Percentiles rank a stretch among this genome's conserved stretches.
These are phyloP conservation scores for Callithrix jacchus DNA, from an alignment of 2,113 vertebrate species.

Conservation along the genomic window DNA sequence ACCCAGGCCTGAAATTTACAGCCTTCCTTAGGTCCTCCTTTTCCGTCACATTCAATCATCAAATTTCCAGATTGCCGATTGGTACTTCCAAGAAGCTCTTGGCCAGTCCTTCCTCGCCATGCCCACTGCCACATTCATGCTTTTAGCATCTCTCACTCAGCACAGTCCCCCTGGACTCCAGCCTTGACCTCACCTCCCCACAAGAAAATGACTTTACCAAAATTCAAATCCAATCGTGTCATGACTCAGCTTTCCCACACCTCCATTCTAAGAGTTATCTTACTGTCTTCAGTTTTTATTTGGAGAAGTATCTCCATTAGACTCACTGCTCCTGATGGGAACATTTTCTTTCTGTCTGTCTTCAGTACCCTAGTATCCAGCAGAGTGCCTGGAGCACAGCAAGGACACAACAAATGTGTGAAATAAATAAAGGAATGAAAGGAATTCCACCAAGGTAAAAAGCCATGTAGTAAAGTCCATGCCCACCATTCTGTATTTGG, in stretches of 20 bases:
- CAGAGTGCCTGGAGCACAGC: neutral
- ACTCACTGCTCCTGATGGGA: neutral
- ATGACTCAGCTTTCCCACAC: neutral
- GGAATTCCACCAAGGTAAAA: neutral
- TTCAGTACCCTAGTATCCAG: neutral
- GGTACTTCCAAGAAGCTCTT: neutral
- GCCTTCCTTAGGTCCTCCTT: neutral
- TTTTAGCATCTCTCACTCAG: neutral
- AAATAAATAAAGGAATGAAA: neutral
- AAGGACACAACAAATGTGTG: neutral
- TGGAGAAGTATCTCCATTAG: neutral
- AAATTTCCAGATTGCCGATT: neutral
- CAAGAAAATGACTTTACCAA: neutral
- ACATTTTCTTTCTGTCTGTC: neutral
- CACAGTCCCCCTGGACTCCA: neutral
- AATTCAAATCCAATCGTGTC: neutral
- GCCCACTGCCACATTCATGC: neutral
- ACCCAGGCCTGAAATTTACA: neutral
- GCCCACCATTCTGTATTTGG: neutral
- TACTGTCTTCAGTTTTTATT: neutral
- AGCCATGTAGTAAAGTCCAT: neutral
- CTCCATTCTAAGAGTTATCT: neutral
- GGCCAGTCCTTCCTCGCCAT: fast-evolving
- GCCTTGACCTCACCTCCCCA: neutral
- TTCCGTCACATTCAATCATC: neutral